Base-by-base conservation (phyloP, 2,888 invertebrate genomes). In the Philopedon plagiatum region DNA sequence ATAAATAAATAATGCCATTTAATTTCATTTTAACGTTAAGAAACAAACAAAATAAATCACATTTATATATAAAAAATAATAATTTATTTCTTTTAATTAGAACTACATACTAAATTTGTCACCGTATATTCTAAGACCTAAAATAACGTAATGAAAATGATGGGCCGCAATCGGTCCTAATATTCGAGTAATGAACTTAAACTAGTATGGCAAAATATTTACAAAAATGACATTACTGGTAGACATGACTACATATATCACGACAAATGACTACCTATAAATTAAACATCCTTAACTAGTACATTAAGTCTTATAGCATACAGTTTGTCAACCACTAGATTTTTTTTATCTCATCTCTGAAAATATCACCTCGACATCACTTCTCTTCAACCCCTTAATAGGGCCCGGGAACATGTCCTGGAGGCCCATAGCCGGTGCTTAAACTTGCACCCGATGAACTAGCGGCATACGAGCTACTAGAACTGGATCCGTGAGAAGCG, bases 381-480 rank as follows among this genome's bases (percentile, higher is more conserved):
- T 63, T 11, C 49, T 19, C 37, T 26, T 34, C 18, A 11, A 13
- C 13, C 7, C 23, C n/a, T 58, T 70, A 75, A 34, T 75, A 75
- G 13, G 75, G 72, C n/a, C 75, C 75, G 5, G 63, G 61, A 8
- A 83, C 81, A 69, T 84, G 83, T 57, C 85, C 84, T 26, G 85
- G 85, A 37, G 84, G 83, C 39, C 84, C 84, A 72, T 84, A 84
- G 65, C 77, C 81, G 49, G 78, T 68, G 15, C 82, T 82, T 23
- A 82, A 54, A 32, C 77, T 66, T 9, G 75, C 66, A 15, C 75
- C 64, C 2, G 70, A 63, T 8, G 77, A 63, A 1, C 62, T 39
- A 1, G 76, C 68, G n/a, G 46, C 46, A 21, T 61, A 51, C 19
- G 76, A 74, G 15, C 76, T 68, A 29, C 71, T 65, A 2, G 76